These are phyloP conservation scores for Temnothorax curvispinosus DNA, from an alignment of 1,140 invertebrate species.

Conservation along the genomic window DNA sequence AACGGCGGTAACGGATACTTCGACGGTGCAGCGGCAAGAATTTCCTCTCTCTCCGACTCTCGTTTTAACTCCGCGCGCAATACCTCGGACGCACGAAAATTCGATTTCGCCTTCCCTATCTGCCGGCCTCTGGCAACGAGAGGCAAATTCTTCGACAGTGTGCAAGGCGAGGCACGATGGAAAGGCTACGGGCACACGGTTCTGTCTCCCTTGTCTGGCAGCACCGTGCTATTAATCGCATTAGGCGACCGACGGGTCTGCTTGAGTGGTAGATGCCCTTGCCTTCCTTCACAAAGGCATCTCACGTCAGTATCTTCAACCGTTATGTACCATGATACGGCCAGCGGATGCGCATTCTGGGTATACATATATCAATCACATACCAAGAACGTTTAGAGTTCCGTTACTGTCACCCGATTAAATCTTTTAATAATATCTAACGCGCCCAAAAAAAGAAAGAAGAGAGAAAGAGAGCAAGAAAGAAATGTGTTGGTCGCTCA, in stretches of 20 bases:
- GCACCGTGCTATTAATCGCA: conserved; percentile 80
- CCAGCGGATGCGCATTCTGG: conserved; percentile 44
- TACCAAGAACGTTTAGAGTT: conserved; percentile 47
- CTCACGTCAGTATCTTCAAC: conserved; percentile 44
- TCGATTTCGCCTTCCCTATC: conserved; percentile 64
- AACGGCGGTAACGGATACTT: conserved; percentile 7
- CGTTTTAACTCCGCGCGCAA: conserved; percentile 57
- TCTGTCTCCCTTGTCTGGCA: conserved; percentile 75
- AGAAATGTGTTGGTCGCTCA: background rate
- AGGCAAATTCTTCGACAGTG: conserved; percentile 68
- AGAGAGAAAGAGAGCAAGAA: background rate
- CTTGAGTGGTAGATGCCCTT: conserved; percentile 74
- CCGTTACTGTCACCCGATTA: conserved; percentile 51
- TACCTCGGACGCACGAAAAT: conserved; percentile 65
- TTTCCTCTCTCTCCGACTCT: conserved; percentile 47
- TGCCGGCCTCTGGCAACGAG: conserved; percentile 38
- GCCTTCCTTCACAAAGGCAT: conserved; percentile 67
- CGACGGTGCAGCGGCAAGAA: conserved; percentile 24
- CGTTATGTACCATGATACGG: conserved; percentile 19
- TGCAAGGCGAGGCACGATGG: conserved; percentile 45
- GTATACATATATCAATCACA: conserved; percentile 58
- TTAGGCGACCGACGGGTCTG: conserved; percentile 77
- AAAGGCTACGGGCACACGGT: conserved; percentile 29
- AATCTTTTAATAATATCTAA: conserved; percentile 50
- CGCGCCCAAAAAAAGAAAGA: background rate